Percentiles rank a stretch among this genome's conserved stretches.
Conservation (phyloP, 37 sponge, comb jelly and placozoan genomes). For the Beroe ovata region DNA sequence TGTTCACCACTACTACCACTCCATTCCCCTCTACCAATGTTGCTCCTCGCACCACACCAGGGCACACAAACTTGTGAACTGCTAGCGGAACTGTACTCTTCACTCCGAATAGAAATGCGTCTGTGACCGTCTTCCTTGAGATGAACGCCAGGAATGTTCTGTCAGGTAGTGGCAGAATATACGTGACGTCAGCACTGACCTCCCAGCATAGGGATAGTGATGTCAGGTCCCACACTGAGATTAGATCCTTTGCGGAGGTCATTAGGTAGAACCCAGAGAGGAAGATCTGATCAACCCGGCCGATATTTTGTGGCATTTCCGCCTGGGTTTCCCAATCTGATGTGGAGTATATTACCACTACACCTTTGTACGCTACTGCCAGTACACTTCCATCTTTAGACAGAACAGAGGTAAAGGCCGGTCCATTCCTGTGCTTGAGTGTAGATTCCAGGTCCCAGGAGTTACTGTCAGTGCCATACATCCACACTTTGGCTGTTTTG, state of each 20-base stretch:
- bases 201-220: slow-evolving; percentile 41
- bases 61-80: slow-evolving; percentile 64
- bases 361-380: slow-evolving; percentile 42
- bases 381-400: slow-evolving; percentile 37
- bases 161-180: slow-evolving; percentile 6
- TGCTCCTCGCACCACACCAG: slow-evolving; percentile 22
- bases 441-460: not conserved
- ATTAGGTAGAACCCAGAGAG: slow-evolving; percentile 37
- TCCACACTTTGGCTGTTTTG: slow-evolving; percentile 17
- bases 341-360: not conserved
- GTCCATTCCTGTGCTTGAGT: slow-evolving; percentile 36
- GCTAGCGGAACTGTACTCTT: slow-evolving; percentile 27
- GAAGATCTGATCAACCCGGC: slow-evolving; percentile 32
- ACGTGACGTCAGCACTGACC: slow-evolving; percentile 12
- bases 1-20: slow-evolving; percentile 8
- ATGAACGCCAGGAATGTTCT: slow-evolving; percentile 31
- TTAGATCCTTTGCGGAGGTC: slow-evolving; percentile 9
- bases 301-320: not conserved
- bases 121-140: slow-evolving; percentile 10
- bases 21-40: slow-evolving; percentile 7
- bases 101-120: not conserved
- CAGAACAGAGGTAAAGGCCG: not conserved
- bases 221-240: slow-evolving; percentile 56
- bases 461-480: not conserved
- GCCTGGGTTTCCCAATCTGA: not conserved